Conservation (phyloP, 2,888 invertebrate genomes). For the Hartigia nigra region DNA sequence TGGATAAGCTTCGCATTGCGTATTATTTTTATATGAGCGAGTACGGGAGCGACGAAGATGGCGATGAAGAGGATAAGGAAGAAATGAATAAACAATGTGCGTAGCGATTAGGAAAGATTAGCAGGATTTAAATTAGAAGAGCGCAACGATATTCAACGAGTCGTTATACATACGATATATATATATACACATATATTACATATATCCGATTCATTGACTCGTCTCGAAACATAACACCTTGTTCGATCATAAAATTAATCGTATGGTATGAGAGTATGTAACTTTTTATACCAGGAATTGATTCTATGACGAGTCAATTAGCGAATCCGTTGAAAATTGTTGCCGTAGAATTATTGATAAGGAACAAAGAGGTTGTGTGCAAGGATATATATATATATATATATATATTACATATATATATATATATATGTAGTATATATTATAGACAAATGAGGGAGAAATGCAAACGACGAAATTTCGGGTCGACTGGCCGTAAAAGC, state of each 20-base stretch:
- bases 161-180: not conserved
- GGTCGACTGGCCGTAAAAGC: not conserved
- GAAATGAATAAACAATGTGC: constrained; percentile 22
- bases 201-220: not conserved
- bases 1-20: constrained; percentile 62
- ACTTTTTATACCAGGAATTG: not conserved
- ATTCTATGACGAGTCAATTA: not conserved
- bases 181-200: not conserved
- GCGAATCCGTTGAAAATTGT: constrained; percentile 16
- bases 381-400: constrained; percentile 43
- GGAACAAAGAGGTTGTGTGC: constrained; percentile 53
- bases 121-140: not conserved
- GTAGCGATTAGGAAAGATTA: not conserved
- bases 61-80: constrained; percentile 25
- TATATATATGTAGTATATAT: constrained; percentile 26
- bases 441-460: constrained; percentile 20
- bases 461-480: constrained; percentile 9
- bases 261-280: not conserved
- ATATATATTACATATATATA: constrained; percentile 32
- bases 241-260: not conserved
- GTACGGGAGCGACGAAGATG: constrained; percentile 7
- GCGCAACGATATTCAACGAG: not conserved
- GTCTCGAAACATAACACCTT: not conserved
- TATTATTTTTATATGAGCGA: constrained; percentile 64
- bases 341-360: constrained; percentile 41